Evolutionary conservation across 2,113 vertebrate genomes (phyloP).

Genomic region (Promerops cafer): DNA sequence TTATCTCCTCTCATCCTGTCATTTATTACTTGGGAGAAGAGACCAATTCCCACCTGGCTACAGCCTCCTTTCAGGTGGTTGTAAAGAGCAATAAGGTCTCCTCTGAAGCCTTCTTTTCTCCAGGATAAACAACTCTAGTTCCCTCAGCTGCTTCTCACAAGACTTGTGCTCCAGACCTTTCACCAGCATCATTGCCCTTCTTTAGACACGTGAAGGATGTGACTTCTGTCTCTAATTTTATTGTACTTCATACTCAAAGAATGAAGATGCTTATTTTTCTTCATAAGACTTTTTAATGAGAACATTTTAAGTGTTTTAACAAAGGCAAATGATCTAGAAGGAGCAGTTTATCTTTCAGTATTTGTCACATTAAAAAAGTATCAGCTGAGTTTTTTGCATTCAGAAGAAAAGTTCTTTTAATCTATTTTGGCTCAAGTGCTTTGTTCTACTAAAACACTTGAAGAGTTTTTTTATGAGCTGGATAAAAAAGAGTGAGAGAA

Average conservation of each 20-base stretch:
- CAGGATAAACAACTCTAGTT: neutral
- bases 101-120: neutral
- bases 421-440: neutral
- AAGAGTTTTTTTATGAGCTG: neutral
- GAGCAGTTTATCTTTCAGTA: neutral
- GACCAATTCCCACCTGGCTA: neutral
- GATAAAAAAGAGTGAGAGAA: neutral
- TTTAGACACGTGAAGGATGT: accelerated
- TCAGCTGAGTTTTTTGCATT: neutral
- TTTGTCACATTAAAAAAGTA: neutral
- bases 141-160: neutral
- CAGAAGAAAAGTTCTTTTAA: neutral
- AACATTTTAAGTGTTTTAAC: neutral
- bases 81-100: neutral
- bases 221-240: neutral
- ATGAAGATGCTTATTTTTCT: neutral
- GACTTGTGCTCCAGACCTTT: neutral
- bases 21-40: neutral
- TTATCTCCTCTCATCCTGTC: neutral
- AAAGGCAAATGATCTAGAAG: neutral
- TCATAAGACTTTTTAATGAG: neutral
- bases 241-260: neutral
- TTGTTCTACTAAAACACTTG: neutral
- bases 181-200: neutral
- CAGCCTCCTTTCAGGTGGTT: neutral